phyloP scores from a whole-genome alignment of 2,888 invertebrate genomes.

The Piscicola geometra region DNA sequence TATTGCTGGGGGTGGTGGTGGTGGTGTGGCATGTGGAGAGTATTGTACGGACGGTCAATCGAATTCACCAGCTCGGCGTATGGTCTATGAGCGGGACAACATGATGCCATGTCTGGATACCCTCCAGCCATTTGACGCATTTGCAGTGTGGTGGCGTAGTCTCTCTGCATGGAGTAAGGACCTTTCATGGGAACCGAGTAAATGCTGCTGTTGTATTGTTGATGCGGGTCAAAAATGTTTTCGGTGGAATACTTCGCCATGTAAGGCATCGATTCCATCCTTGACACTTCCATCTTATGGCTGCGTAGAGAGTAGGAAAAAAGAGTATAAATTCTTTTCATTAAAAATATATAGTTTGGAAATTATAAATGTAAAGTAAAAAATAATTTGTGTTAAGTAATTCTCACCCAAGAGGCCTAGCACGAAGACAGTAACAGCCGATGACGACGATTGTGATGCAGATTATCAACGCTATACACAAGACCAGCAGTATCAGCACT shows the following conservation, averaged over 20 bases:
- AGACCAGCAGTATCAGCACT: slow-evolving; percentile 28
- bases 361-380: not conserved
- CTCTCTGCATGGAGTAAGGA: slow-evolving; percentile 20
- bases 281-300: not conserved
- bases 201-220: not conserved
- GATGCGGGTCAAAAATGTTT: slow-evolving; percentile 1
- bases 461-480: slow-evolving; percentile 25
- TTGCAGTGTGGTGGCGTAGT: slow-evolving; percentile 37
- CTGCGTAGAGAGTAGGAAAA: too few relatives aligned
- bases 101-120: slow-evolving; percentile 18
- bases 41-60: slow-evolving; percentile 20
- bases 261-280: not conserved
- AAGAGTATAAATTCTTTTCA: too few relatives aligned
- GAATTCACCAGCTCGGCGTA: not conserved
- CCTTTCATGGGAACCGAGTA: not conserved
- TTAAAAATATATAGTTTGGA: too few relatives aligned
- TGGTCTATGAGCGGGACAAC: slow-evolving; percentile 32
- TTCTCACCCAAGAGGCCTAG: slow-evolving; percentile 10
- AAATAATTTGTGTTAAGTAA: too few relatives aligned
- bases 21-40: slow-evolving; percentile 3
- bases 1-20: not conserved
- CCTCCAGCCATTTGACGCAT: slow-evolving; percentile 36
- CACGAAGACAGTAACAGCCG: slow-evolving; percentile 17
- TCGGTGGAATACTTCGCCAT: slow-evolving; percentile 11
- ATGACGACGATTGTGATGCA: slow-evolving; percentile 22